phyloP scores from a whole-genome alignment of 2,113 vertebrate genomes.

The Fulmarus glacialis region DNA sequence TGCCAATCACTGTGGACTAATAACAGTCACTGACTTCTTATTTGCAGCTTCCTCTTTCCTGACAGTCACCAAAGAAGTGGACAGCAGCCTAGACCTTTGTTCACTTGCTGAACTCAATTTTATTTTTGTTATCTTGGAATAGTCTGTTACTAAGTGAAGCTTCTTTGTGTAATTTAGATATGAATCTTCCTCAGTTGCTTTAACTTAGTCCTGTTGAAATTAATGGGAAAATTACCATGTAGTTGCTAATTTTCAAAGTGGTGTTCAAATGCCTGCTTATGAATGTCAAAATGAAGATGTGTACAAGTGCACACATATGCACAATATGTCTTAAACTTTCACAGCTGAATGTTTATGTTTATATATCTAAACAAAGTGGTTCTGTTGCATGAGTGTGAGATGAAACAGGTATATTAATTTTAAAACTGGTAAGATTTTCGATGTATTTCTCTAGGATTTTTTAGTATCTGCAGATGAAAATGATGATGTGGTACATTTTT shows the following conservation, averaged over 20 bases:
- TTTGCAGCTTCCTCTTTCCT: neutral
- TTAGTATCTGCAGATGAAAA: neutral
- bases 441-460: neutral
- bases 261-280: neutral
- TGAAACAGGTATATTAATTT: neutral
- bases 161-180: neutral
- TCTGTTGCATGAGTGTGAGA: neutral
- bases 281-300: neutral
- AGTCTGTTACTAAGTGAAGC: neutral
- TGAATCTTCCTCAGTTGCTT: neutral
- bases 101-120: neutral
- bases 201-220: neutral
- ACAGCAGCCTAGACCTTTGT: neutral
- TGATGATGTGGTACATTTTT: neutral
- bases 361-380: neutral
- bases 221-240: neutral
- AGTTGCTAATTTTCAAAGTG: neutral
- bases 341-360: neutral
- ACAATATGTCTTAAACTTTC: neutral
- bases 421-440: neutral
- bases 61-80: neutral
- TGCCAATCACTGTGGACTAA: slow-evolving; percentile 13
- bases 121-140: neutral
- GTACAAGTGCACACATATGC: neutral
- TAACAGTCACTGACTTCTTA: neutral